Base-by-base conservation (phyloP, 2,888 invertebrate genomes). In the Cordilura impudica region DNA sequence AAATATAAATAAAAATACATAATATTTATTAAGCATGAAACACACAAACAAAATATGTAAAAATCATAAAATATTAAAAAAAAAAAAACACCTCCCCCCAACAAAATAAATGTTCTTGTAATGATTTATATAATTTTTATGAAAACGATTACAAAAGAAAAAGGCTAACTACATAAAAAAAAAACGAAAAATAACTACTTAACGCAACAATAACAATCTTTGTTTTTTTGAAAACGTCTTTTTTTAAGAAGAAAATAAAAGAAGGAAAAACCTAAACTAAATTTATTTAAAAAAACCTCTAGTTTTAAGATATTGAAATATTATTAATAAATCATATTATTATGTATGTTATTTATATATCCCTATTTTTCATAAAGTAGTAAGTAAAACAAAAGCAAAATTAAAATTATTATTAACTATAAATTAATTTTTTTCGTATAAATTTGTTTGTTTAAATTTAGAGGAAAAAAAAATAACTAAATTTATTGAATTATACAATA, bases 131-230 rank as follows among this genome's bases (percentile, higher is more conserved):
- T 45, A 35, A 56, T 67, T 65, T 29, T 51, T 58, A 21, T 60
- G 12, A 29, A 16, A 14, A 54, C 26, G 54, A 35, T 53, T 45
- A 35, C 51, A 47, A 45, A 58, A 78, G 56, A 23, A 35, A 77
- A 78, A 58, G 49, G 74, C 71, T 67, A 66, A 58, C 35, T 65
- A 31, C 56, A 53, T 16, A 6, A 29, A 26, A 43, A 53, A 23
- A 58, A 53, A 8, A 14, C 12, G n/a, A 49, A 49, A 21, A 51
- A 53, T 18, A 61, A 66, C 49, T 72, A 79, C 67, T 75, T 72
- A 79, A 72, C 79, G 67, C 79, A 75, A 75, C 75, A 79, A 79
- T 73, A 79, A 79, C 71, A 72, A 79, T 71, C 66, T 63, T 75
- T n/a, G 67, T 72, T 75, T 71, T 66, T 74, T 74, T 43, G 26